Evolutionary conservation across 1,140 invertebrate genomes (phyloP), one percentile per base, ranked within the genome.

Genomic region (Drosophila prosaltans): DNA sequence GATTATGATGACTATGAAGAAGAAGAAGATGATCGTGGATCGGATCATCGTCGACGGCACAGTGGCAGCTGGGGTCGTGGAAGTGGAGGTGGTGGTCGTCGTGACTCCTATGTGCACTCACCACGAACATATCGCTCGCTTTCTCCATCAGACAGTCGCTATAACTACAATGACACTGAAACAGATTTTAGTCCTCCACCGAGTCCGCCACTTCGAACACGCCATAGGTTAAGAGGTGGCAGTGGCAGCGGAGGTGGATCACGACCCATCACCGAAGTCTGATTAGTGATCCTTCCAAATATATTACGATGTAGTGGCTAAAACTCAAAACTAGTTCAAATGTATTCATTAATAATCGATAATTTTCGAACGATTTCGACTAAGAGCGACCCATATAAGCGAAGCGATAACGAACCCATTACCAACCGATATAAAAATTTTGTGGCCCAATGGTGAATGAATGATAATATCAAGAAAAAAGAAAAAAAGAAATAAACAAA

Each of bases 131-230:
- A 91, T 86, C 89, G 91, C 40, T 92, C 91, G 39, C 70, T 91
- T 5, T 91, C 91, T 10, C 91, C 91, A 28, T 83, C 84, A 24
- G 90, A 92, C 67, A 92, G 89, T 79, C 82, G 91, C n/a, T 92
- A 92, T 60, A 92, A 92, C 62, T 73, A 84, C 62, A 72, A 91
- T 55, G 92, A 92, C 57, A 92, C 91, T 43, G 92, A 92, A 74
- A 92, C 91, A 26, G 92, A 92, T 70, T 91, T 85, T 41, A 91
- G 91, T 81, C 92, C 91, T 24, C 92, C 91, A 7, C 81, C 83
- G 1, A 91, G 82, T 64, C 90, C 91, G 0, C 69, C 70, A 9
- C 83, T 70, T 28, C 51, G 74, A 24, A 32, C 39, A 55, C 72
- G 41, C 8, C 61, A 63, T 10, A 26, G 40, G 39, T 9, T 57